Evolutionary conservation across 2,113 vertebrate species (phyloP), one percentile per base, ranked within the genome.

Genomic region (Grammomys surdaster): DNA sequence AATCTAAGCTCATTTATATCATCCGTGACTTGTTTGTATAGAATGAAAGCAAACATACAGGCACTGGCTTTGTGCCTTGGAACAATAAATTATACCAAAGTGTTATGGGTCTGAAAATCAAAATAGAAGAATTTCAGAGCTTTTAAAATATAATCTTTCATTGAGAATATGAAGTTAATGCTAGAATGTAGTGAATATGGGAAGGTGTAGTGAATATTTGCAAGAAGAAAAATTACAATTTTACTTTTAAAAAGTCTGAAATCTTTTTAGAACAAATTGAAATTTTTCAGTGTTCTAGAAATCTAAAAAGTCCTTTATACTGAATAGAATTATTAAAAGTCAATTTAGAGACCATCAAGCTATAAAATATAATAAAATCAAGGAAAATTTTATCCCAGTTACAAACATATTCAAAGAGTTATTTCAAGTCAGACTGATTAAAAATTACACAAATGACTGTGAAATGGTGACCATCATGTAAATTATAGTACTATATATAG

Each of bases 1-100:
- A 98, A 99, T 99, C 99, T 98, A 92, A 97, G 89, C 98, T 99
- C 98, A 95, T 99, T 99, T 99, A 98, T 99, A 99, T 99, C 99
- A 99, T 99, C 98, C 91, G 73, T 97, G 96, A 98, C 97, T 97
- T 99, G 98, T 99, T 99, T 99, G 81, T 96, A 96, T 10, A 98
- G 97, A 95, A 97, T 97, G 96, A 97, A 96, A 11, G 36, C 94
- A 93, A 85, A 54, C 81, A 67, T 63, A 84, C 81, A 82, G 67
- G 56, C 76, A 92, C 33, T 93, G 22, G 65, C 95, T 85, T 65
- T 88, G 43, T 73, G 72, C n/a, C 60, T 95, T 67, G 85, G 69
- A 96, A 84, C 20, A 97, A 58, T 89, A 94, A 92, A 84, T 75
- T 40, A 75, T 60, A 28, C 40, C 63, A 54, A 89, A 51, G 14